phyloP scores from a whole-genome alignment of 2,113 vertebrate genomes.

The Nothobranchius kuhntae region DNA sequence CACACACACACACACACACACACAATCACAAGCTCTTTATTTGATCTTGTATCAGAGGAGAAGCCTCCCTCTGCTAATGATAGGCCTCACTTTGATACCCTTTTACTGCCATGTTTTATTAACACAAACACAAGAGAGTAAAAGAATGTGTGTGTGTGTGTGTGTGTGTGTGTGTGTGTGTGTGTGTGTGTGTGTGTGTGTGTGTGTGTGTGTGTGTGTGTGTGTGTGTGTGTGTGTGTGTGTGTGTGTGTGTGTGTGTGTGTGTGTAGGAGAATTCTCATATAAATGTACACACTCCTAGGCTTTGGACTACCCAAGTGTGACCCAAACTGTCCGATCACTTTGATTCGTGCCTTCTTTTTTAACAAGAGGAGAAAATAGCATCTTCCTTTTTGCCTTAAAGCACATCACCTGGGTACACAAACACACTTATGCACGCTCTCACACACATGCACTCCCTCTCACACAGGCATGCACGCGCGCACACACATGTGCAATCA shows the following conservation, averaged over 20 bases:
- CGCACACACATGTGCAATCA: not conserved
- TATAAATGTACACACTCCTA: not conserved
- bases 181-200: too few relatives aligned
- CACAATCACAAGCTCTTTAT: constrained; percentile 15
- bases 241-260: too few relatives aligned
- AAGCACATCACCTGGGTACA: constrained; percentile 41
- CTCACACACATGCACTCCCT: constrained; percentile 2
- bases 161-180: too few relatives aligned
- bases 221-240: too few relatives aligned
- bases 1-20: not conserved
- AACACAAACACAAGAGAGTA: constrained; percentile 36
- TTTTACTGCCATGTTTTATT: constrained; percentile 63
- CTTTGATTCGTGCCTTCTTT: constrained; percentile 56
- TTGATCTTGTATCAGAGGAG: constrained; percentile 32
- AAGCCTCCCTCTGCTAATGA: constrained; percentile 22
- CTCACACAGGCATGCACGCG: too few relatives aligned
- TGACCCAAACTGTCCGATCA: constrained; percentile 64
- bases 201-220: too few relatives aligned
- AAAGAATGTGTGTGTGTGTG: constrained; percentile 4
- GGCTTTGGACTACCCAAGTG: constrained; percentile 35
- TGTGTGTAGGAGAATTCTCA: not conserved
- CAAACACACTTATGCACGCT: constrained; percentile 12
- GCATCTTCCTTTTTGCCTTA: constrained; percentile 32
- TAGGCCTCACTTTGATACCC: constrained; percentile 50
- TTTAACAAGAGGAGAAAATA: constrained; percentile 34